Evolutionary conservation across 2,113 vertebrate genomes (phyloP).

Genomic region (Chloroceryle aenea): DNA sequence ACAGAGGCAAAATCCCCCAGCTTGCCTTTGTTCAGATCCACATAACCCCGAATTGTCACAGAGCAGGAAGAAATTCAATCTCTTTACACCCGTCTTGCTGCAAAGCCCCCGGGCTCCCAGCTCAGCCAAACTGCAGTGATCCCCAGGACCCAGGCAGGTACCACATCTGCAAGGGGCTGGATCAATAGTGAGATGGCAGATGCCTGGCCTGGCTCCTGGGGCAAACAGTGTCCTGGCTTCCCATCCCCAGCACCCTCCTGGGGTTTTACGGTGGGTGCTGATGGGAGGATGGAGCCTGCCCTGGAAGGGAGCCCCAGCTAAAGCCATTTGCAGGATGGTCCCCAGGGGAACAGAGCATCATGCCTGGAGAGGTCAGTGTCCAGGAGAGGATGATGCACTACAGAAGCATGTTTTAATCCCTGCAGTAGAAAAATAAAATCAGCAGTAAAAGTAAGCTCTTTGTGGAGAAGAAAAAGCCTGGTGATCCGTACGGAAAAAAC

Average conservation of each 20-base stretch:
- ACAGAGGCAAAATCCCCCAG: fast-evolving
- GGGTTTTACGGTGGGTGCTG: fast-evolving
- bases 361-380: background rate
- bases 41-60: background rate
- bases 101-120: background rate
- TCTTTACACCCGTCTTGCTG: fast-evolving
- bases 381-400: background rate
- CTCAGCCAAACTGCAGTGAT: fast-evolving
- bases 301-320: background rate
- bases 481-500: background rate
- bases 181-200: fast-evolving
- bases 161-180: background rate
- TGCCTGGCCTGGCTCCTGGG: background rate
- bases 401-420: background rate
- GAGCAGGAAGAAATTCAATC: background rate
- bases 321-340: background rate
- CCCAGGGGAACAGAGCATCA: background rate
- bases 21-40: background rate
- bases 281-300: background rate
- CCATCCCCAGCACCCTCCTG: fast-evolving
- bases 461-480: fast-evolving
- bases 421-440: no score
- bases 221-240: background rate
- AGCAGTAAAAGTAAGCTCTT: background rate
- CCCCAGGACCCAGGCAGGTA: background rate